Evolutionary conservation across 2,113 vertebrate genomes (phyloP).

Genomic region (Onychostruthus taczanowskii): DNA sequence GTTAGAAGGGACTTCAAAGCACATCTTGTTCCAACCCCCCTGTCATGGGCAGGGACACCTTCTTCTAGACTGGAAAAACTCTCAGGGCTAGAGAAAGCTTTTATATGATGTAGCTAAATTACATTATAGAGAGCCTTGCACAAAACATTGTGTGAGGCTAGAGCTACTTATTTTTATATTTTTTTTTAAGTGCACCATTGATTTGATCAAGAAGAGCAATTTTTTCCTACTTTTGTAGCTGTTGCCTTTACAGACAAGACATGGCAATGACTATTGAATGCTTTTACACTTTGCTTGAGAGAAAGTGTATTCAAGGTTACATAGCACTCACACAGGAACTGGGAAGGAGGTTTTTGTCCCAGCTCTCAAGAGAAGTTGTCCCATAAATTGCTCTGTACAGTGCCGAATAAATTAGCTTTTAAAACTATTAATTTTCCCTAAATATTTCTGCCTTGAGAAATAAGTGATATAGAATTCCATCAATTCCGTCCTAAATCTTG

Average conservation of each 20-base stretch:
- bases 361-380: not conserved
- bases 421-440: not conserved
- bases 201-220: not conserved
- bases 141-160: not conserved
- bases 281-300: not conserved
- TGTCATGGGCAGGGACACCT: not conserved
- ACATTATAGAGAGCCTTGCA: not conserved
- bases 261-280: not conserved
- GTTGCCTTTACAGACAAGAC: not conserved
- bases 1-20: not conserved
- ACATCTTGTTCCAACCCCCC: not conserved
- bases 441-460: not conserved
- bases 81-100: not conserved
- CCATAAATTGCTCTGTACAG: not conserved
- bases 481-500: not conserved
- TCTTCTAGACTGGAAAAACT: not conserved
- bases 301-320: not conserved
- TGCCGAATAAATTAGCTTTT: not conserved
- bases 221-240: not conserved
- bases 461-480: not conserved
- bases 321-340: not conserved
- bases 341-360: not conserved
- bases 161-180: not conserved
- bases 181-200: not conserved
- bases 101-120: not conserved